Evolutionary conservation across 2,888 invertebrate species (phyloP), one percentile per base, ranked within the genome.

Genomic region (Creontiades dilutus): DNA sequence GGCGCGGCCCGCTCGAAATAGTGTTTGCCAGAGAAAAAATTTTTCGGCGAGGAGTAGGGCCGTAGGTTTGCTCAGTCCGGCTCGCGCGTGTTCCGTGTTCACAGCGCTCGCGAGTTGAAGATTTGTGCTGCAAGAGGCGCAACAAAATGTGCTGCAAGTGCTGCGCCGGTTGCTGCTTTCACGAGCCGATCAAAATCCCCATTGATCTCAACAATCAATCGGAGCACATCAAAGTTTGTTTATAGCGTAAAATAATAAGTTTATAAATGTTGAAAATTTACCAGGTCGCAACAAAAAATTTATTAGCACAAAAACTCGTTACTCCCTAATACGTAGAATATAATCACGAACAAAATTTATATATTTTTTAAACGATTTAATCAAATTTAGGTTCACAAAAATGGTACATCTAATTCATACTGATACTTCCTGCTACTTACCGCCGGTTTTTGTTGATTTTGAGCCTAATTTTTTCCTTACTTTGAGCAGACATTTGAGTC

Each of bases 121-220:
- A 19, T 12, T 9, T 68, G 68, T 68, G 68, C 68, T 86, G 68
- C 76, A 61, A 57, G n/a, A 12, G 48, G 19, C 84, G 61, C 27
- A 46, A 37, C 47, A 46, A 86, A 84, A 91, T 91, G 91, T 90
- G 91, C 89, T 84, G 91, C 80, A 89, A 86, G 90, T 91, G 91
- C 86, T 91, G 91, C 90, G 89, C 75, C 23, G 89, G 90, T 76
- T 92, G 91, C 90, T 92, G 92, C 90, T 90, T 90, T 80, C 90
- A 90, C 68, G 94, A 95, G 92, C 96, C 96, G 90, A 95, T 97
- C 92, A 95, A 96, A 92, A 95, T 96, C 91, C 97, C 97, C 91
- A 96, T 97, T 93, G 96, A 96, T 93, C 94, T 96, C 92, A 95
- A 93, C 93, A 96, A 96, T 92, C 96, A 96, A 93, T 97, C 97